Percentiles rank a stretch among this genome's conserved stretches.
Conservation (phyloP, 2,797 vertebrate species). For the Gallinago stenura region DNA sequence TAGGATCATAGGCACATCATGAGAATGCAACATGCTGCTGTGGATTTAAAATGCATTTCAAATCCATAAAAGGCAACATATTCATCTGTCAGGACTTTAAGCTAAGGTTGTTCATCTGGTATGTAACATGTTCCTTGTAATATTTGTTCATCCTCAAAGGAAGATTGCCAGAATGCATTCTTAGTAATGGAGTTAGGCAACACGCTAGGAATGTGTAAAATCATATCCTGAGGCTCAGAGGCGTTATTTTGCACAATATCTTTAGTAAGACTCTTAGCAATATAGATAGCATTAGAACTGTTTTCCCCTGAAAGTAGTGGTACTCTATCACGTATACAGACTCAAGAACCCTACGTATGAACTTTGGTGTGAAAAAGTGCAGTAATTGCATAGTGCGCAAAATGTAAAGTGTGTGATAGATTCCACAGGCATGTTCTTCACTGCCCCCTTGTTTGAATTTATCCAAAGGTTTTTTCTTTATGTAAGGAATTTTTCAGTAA, state of each 20-base stretch:
- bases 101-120: constrained; percentile 44
- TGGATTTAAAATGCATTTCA: constrained; percentile 19
- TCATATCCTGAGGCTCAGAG: constrained; percentile 15
- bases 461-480: neutral
- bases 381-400: neutral
- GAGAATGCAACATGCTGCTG: constrained; percentile 20
- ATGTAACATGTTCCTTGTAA: constrained; percentile 51
- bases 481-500: neutral
- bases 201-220: constrained; percentile 24
- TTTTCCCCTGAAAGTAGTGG: neutral
- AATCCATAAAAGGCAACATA: constrained; percentile 58
- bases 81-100: constrained; percentile 32
- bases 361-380: neutral
- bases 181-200: constrained; percentile 32
- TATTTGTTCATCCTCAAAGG: constrained; percentile 56
- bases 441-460: neutral
- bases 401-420: neutral
- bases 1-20: neutral
- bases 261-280: neutral
- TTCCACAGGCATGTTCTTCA: neutral
- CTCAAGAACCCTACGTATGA: neutral
- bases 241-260: constrained; percentile 18
- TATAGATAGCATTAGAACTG: neutral
- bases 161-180: constrained; percentile 13
- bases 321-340: neutral